Conservation (phyloP, 2,888 invertebrate genomes). For the Girardia tigrina region DNA sequence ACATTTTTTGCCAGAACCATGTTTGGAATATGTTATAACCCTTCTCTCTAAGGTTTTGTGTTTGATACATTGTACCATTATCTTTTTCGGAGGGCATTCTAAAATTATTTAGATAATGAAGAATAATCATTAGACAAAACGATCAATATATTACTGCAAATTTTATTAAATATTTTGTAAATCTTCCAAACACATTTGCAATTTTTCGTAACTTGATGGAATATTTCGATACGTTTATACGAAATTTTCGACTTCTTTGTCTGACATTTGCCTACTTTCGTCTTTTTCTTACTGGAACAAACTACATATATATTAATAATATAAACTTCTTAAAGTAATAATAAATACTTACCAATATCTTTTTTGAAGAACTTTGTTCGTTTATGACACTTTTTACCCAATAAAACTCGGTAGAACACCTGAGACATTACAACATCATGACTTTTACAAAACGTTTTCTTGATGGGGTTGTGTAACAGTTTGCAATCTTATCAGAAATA, state of each 20-base stretch:
- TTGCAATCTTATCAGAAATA: slow-evolving; percentile 31
- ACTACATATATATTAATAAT: not conserved
- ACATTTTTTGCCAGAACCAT: slow-evolving; percentile 3
- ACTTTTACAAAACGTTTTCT: slow-evolving; percentile 23
- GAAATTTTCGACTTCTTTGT: not conserved
- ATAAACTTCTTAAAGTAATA: not conserved
- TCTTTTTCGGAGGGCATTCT: slow-evolving; percentile 26
- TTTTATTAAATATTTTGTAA: not conserved
- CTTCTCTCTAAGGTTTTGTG: not conserved
- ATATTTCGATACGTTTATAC: not conserved
- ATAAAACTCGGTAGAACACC: slow-evolving; percentile 17
- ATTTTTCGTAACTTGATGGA: not conserved
- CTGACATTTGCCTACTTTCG: not conserved
- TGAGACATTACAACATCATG: not conserved
- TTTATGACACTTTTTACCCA: not conserved
- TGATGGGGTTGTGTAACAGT: not conserved
- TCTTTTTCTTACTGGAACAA: not conserved
- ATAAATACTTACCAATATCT: slow-evolving; percentile 18
- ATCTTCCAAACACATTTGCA: slow-evolving; percentile 30
- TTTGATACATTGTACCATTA: slow-evolving; percentile 15
- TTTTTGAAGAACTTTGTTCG: slow-evolving; percentile 27
- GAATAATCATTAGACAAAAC: not conserved
- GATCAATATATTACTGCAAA: slow-evolving; percentile 24
- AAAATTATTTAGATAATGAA: not conserved
- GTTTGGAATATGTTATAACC: not conserved